A percentile compares a stretch with the other conserved stretches of the same genome.
These are phyloP conservation scores for Dryobates pubescens DNA, from an alignment of 2,797 vertebrate genomes.

Conservation along the genomic window DNA sequence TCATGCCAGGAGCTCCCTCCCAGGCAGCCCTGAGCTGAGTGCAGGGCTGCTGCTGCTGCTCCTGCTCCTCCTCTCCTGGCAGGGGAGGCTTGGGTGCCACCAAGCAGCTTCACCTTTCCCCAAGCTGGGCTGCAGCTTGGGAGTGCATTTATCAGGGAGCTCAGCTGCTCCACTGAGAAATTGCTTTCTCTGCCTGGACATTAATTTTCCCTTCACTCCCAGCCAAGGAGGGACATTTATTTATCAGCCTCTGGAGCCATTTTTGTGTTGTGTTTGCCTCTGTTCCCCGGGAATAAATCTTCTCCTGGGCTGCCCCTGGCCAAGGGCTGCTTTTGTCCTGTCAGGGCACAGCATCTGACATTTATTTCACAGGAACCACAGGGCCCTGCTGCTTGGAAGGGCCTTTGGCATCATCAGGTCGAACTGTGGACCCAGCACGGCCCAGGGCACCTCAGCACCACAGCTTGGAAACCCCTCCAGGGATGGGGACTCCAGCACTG, in stretches of 20 bases:
- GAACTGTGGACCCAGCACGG: too few species aligned
- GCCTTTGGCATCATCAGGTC: too few species aligned
- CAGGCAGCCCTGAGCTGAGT: too few species aligned
- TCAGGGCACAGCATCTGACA: not conserved
- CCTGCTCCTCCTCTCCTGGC: too few species aligned
- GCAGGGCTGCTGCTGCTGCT: too few species aligned
- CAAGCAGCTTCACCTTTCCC: not conserved
- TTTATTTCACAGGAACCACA: too few species aligned
- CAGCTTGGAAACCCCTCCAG: too few species aligned
- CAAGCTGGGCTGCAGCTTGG: not conserved
- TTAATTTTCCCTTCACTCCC: not conserved
- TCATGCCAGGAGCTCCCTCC: too few species aligned
- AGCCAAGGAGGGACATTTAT: not conserved
- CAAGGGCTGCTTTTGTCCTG: slow-evolving; percentile 45
- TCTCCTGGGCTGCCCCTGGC: slow-evolving; percentile 14
- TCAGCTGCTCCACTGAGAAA: not conserved
- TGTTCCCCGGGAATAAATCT: slow-evolving; percentile 43
- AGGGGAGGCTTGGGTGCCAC: not conserved
- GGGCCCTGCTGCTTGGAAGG: too few species aligned
- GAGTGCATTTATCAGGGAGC: not conserved
- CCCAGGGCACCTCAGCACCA: too few species aligned
- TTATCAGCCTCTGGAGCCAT: not conserved
- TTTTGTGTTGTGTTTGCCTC: slow-evolving; percentile 27
- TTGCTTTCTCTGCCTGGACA: not conserved
- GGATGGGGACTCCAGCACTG: too few species aligned